Conservation (phyloP, 2,797 vertebrate species). For the Harpagifer antarcticus region DNA sequence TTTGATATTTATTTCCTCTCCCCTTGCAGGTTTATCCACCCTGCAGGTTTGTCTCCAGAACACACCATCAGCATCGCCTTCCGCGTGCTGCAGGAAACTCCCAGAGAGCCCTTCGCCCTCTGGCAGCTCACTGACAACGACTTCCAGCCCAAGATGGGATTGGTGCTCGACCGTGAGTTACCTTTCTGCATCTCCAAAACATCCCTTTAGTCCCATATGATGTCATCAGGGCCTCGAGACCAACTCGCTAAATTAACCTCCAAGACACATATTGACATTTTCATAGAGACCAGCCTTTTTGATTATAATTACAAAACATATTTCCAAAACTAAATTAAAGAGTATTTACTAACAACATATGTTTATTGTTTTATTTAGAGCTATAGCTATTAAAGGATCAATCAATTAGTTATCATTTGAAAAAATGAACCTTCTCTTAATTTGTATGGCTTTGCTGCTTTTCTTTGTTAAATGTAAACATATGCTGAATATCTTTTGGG, state of each 20-base stretch:
- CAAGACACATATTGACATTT: neutral
- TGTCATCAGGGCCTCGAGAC: neutral
- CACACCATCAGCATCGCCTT: slow-evolving; percentile 90
- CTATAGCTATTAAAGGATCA: too few species aligned
- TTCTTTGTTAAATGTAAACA: neutral
- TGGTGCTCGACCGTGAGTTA: slow-evolving; percentile 91
- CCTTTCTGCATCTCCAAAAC: neutral
- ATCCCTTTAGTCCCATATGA: neutral
- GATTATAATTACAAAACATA: too few species aligned
- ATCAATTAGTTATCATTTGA: neutral
- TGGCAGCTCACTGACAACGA: slow-evolving; percentile 94
- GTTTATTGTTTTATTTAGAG: neutral
- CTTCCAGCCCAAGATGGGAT: slow-evolving; percentile 92
- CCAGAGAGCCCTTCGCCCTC: slow-evolving; percentile 90
- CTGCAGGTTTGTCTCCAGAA: slow-evolving; percentile 87
- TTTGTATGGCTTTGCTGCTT: neutral
- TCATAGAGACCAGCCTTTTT: neutral
- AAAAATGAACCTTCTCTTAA: too few species aligned
- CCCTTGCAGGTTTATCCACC: slow-evolving; percentile 83
- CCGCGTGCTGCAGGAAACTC: slow-evolving; percentile 89
- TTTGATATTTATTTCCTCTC: neutral
- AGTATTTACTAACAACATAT: too few species aligned
- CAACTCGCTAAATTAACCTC: neutral
- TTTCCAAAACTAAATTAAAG: too few species aligned
- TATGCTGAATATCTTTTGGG: neutral